phyloP scores from a whole-genome alignment of 2,113 vertebrate genomes.

The Monopterus albus region DNA sequence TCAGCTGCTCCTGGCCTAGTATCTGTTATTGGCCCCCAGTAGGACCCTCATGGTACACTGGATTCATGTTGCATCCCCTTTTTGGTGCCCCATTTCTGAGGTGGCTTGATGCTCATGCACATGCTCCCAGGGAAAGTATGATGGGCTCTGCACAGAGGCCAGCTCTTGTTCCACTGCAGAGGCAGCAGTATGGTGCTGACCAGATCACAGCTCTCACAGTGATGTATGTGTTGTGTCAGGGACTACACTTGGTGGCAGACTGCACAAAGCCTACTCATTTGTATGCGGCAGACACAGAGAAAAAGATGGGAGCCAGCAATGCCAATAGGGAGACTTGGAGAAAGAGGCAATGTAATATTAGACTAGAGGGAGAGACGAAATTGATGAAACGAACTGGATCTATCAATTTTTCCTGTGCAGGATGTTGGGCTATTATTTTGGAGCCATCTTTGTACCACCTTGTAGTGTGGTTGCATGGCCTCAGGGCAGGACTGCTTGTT shows the following conservation, averaged over 20 bases:
- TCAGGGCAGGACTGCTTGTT: constrained; percentile 39
- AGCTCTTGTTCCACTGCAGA: constrained; percentile 51
- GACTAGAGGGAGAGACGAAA: constrained; percentile 57
- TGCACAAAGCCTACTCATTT: constrained; percentile 76
- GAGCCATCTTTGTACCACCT: constrained; percentile 40
- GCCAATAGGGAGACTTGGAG: constrained; percentile 67
- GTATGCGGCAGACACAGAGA: constrained; percentile 66
- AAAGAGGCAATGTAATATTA: constrained; percentile 67
- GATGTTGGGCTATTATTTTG: constrained; percentile 63
- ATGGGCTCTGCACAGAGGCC: constrained; percentile 42
- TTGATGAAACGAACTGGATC: constrained; percentile 71
- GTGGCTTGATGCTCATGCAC: constrained; percentile 46
- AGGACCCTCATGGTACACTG: constrained; percentile 11
- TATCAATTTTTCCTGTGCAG: constrained; percentile 57
- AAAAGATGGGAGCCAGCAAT: constrained; percentile 70
- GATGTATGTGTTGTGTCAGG: constrained; percentile 79
- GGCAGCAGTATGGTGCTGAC: constrained; percentile 61
- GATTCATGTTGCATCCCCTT: constrained; percentile 37
- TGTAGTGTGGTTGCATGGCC: constrained; percentile 33
- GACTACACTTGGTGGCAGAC: constrained; percentile 67
- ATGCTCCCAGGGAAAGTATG: constrained; percentile 51
- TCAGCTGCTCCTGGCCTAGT: background rate
- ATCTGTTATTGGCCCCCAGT: constrained; percentile 35
- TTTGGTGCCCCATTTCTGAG: constrained; percentile 51
- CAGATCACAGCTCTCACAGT: constrained; percentile 66